Conservation (phyloP, 2,113 vertebrate genomes). For the Campylomormyrus tamandua region DNA sequence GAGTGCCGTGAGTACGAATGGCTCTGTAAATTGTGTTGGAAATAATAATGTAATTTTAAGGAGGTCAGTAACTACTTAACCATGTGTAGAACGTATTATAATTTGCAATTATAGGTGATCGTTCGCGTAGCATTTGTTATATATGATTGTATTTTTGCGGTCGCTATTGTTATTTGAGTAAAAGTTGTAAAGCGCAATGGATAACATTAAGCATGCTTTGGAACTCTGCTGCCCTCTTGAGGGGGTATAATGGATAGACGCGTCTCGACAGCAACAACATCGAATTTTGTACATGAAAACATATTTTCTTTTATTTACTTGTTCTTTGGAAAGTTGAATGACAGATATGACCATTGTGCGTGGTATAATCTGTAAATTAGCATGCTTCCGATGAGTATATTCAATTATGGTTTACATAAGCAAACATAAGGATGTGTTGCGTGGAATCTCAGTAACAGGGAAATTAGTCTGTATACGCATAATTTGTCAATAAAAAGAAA, state of each 20-base stretch:
- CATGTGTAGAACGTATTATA: neutral
- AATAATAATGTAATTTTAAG: neutral
- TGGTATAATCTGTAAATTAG: neutral
- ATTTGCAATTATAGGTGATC: neutral
- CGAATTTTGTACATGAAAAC: neutral
- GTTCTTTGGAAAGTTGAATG: neutral
- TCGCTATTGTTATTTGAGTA: neutral
- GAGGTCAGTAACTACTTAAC: neutral
- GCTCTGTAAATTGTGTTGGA: neutral
- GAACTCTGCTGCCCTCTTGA: constrained; percentile 55
- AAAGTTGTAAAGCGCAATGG: neutral
- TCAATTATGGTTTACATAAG: neutral
- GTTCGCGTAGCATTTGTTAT: neutral
- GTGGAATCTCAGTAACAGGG: neutral
- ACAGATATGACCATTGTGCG: neutral
- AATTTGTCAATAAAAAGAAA: neutral
- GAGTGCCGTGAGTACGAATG: neutral
- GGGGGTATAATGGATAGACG: constrained; percentile 64
- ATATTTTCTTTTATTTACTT: neutral
- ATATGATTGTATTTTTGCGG: neutral
- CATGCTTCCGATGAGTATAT: neutral
- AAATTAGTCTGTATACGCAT: neutral
- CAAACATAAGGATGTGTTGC: neutral
- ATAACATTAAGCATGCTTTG: constrained; percentile 1
- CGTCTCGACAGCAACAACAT: constrained; percentile 15